These are phyloP conservation scores for Borostomias antarcticus DNA, from an alignment of 2,797 vertebrate species.

Conservation along the genomic window DNA sequence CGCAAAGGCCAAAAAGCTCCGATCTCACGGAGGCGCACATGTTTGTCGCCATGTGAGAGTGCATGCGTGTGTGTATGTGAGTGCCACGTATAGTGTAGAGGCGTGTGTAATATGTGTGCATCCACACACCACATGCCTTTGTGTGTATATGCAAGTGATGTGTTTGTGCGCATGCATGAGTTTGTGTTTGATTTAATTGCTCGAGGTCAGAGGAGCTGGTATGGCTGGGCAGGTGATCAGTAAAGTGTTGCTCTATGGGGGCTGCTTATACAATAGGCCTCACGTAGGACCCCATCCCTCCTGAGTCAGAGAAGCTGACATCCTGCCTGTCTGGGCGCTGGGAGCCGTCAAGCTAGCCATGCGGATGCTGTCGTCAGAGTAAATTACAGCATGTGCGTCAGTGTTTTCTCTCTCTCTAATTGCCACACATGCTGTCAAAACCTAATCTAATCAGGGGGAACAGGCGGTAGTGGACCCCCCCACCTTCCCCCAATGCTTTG, in stretches of 20 bases:
- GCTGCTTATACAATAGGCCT: slow-evolving; percentile 32
- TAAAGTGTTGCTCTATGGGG: slow-evolving; percentile 19
- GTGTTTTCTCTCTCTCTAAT: slow-evolving; percentile 37
- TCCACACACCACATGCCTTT: neutral
- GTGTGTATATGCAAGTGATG: neutral
- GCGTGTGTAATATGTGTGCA: too few relatives aligned
- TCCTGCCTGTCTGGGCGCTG: neutral
- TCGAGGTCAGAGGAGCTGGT: slow-evolving; percentile 21
- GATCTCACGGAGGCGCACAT: slow-evolving; percentile 55
- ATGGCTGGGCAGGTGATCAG: slow-evolving; percentile 28
- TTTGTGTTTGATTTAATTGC: slow-evolving; percentile 14
- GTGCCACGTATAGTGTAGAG: slow-evolving; percentile 2
- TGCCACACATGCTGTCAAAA: slow-evolving; percentile 38
- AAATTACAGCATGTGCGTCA: slow-evolving; percentile 18
- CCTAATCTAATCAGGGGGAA: slow-evolving; percentile 22
- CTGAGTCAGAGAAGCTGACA: neutral
- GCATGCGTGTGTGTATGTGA: slow-evolving; percentile 51
- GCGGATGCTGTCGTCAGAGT: neutral
- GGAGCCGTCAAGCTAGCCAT: neutral
- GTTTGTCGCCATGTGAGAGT: slow-evolving; percentile 22
- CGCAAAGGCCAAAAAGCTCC: slow-evolving; percentile 63
- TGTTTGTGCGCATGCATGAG: slow-evolving; percentile 8
- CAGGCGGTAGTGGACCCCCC: slow-evolving; percentile 21
- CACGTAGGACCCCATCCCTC: slow-evolving; percentile 11
- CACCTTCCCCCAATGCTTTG: slow-evolving; percentile 22